Evolutionary conservation across 1,140 invertebrate species (phyloP).

Genomic region (Bombus turneri): DNA sequence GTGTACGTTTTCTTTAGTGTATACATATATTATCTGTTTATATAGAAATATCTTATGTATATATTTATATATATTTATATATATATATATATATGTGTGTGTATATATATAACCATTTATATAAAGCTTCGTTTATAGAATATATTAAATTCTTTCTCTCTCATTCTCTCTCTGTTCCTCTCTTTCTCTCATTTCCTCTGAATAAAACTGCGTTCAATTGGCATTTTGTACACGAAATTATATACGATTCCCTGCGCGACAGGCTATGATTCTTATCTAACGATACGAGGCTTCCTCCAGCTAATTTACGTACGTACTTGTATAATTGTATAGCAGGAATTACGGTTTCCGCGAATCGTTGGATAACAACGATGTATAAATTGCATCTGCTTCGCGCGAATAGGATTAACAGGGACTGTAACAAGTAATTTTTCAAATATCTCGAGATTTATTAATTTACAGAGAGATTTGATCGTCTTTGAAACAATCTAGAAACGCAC

Average conservation of each 20-base stretch:
- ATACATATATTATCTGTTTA: slow-evolving; percentile 57
- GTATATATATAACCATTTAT: slow-evolving; percentile 53
- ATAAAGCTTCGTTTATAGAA: slow-evolving; percentile 66
- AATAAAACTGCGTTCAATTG: slow-evolving; percentile 54
- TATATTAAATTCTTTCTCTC: slow-evolving; percentile 64
- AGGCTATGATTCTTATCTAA: not conserved
- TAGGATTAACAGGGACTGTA: no score
- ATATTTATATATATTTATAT: slow-evolving; percentile 18
- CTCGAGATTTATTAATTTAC: no score
- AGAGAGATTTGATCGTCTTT: no score
- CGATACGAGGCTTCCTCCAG: not conserved
- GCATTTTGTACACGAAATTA: slow-evolving; percentile 58
- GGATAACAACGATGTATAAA: no score
- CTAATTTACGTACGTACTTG: not conserved
- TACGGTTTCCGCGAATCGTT: no score
- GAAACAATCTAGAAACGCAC: no score
- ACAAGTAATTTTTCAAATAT: no score
- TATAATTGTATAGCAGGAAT: not conserved
- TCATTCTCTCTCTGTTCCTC: not conserved
- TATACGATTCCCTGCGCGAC: not conserved
- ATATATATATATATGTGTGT: no score
- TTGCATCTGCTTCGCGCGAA: no score
- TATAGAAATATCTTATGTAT: slow-evolving; percentile 59
- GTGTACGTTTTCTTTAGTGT: slow-evolving; percentile 27
- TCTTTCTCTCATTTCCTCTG: not conserved